A percentile compares a stretch with the other conserved stretches of the same genome.
Evolutionary conservation across 2,888 invertebrate genomes (phyloP).

Genomic region (Coelogynopora nodosa): DNA sequence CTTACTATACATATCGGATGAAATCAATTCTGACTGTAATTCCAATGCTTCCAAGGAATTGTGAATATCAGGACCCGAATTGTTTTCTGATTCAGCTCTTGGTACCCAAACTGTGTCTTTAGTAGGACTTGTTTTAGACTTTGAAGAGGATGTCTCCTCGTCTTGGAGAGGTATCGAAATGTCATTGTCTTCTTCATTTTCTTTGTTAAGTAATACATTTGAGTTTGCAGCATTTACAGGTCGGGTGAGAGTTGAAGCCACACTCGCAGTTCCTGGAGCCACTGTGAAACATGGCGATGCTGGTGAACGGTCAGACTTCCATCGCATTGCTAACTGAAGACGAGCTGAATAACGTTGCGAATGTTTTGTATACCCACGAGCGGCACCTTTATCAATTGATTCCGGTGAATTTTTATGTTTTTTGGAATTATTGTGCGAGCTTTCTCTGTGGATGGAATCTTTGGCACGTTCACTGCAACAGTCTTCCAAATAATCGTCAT

Average conservation of each 20-base stretch:
- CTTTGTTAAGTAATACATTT: not conserved
- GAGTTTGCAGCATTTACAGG: not conserved
- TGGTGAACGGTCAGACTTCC: not conserved
- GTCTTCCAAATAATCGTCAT: not conserved
- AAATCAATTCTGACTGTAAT: too few species aligned
- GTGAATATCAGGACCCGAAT: not conserved
- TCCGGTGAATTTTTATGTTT: not conserved
- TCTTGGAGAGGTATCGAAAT: too few species aligned
- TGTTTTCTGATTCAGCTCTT: not conserved
- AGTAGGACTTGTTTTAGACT: not conserved
- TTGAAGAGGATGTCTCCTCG: not conserved
- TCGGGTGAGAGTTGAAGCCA: not conserved
- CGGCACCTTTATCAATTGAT: not conserved
- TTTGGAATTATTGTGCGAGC: not conserved
- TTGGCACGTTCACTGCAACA: not conserved
- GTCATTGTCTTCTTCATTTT: not conserved
- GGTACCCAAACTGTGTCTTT: not conserved
- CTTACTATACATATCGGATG: too few species aligned
- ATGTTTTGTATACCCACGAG: not conserved
- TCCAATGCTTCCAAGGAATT: not conserved
- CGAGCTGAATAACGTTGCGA: not conserved
- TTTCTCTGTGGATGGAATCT: not conserved
- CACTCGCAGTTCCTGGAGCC: not conserved
- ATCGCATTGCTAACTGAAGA: constrained; percentile 17
- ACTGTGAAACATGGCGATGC: not conserved